These are phyloP conservation scores for Regulus satrapa DNA, from an alignment of 2,113 vertebrate species.

Conservation along the genomic window DNA sequence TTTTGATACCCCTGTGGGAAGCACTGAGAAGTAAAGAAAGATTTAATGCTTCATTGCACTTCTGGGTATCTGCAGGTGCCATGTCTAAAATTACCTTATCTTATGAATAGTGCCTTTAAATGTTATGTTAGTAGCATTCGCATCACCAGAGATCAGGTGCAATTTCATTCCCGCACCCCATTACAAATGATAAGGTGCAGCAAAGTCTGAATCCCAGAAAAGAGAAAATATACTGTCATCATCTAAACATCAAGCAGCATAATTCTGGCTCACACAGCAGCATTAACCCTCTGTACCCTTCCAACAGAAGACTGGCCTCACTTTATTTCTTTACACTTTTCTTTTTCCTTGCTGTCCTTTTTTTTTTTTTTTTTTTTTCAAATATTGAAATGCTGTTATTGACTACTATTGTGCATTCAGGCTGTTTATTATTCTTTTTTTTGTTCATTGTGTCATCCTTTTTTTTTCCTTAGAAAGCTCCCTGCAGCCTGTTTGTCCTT, in stretches of 20 bases:
- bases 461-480: neutral
- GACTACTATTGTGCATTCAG: neutral
- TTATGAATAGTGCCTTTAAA: neutral
- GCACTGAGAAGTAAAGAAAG: neutral
- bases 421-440: neutral
- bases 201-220: neutral
- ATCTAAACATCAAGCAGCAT: neutral
- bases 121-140: neutral
- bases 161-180: neutral
- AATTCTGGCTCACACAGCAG: neutral
- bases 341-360: neutral
- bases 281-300: neutral
- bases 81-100: neutral
- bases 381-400: neutral
- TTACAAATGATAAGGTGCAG: neutral
- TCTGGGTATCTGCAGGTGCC: neutral
- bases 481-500: neutral
- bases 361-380: neutral
- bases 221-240: neutral
- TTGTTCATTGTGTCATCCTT: neutral
- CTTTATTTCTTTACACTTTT: neutral
- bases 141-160: neutral
- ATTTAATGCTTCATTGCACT: neutral
- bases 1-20: neutral
- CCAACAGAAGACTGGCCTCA: neutral